A percentile compares a stretch with the other conserved stretches of the same genome.
Evolutionary conservation across 64 coral and sea anemone genomes (phyloP).

Genomic region (Catalaphyllia jardinei): DNA sequence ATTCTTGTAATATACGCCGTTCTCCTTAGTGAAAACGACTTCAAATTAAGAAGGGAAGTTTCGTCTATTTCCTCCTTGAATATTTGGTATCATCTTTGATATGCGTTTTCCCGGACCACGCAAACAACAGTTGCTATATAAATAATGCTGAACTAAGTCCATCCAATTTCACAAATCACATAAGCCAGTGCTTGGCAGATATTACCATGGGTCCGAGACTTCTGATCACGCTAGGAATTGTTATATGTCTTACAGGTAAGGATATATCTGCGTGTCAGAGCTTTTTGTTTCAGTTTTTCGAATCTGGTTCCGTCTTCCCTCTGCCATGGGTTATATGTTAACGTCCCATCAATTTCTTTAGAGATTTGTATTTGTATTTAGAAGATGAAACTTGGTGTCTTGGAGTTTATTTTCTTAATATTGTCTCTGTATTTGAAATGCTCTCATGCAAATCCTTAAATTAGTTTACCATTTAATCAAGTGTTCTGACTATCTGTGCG

Average conservation of each 20-base stretch:
- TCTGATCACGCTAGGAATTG: not conserved
- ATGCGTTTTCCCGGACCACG: not conserved
- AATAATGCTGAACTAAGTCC: not conserved
- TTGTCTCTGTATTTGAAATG: no score
- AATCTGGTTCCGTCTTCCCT: no score
- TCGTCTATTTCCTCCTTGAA: conserved; percentile 22
- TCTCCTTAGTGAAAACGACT: not conserved
- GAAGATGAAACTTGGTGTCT: no score
- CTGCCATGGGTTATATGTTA: no score
- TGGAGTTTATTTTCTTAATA: no score
- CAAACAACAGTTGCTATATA: conserved; percentile 12
- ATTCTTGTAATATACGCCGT: not conserved
- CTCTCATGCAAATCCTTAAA: no score
- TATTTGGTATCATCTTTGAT: not conserved
- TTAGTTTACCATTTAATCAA: no score
- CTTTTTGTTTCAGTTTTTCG: not conserved
- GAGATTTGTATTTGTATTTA: no score
- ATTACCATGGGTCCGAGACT: not conserved
- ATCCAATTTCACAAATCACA: no score
- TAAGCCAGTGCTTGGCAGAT: not conserved
- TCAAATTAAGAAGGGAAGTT: conserved; percentile 13
- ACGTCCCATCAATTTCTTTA: no score
- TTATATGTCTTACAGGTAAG: conserved; percentile 24
- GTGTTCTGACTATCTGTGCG: no score
- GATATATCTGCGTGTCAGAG: not conserved